These are phyloP conservation scores for Neoniphon sammara DNA, from an alignment of 2,797 vertebrate genomes.

Conservation along the genomic window DNA sequence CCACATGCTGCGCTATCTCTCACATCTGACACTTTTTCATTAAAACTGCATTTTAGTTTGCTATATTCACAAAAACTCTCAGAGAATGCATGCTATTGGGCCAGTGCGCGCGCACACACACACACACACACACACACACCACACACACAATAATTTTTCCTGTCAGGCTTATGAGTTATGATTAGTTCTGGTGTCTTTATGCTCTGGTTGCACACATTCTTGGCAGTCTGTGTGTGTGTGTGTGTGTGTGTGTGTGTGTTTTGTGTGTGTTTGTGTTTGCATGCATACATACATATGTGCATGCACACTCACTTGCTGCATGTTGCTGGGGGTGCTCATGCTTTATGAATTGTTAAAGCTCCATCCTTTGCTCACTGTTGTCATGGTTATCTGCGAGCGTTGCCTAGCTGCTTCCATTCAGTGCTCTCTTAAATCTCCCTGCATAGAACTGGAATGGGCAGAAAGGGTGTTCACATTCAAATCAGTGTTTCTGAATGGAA, in stretches of 20 bases:
- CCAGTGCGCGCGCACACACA: not conserved
- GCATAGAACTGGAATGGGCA: not conserved
- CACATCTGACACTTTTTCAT: slow-evolving; percentile 21
- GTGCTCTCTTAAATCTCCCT: not conserved
- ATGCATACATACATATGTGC: not conserved
- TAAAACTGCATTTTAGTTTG: slow-evolving; percentile 26
- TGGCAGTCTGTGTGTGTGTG: not conserved
- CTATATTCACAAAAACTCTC: not conserved
- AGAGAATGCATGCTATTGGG: too few species aligned
- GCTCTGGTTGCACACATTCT: not conserved
- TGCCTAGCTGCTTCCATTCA: slow-evolving; percentile 14
- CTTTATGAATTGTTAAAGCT: not conserved
- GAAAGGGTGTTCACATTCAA: not conserved
- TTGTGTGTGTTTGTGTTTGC: not conserved
- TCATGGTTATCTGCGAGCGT: slow-evolving; percentile 59
- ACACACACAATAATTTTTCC: not conserved
- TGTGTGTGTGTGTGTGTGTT: not conserved
- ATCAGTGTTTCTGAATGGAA: slow-evolving; percentile 19
- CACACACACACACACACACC: not conserved
- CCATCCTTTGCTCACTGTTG: slow-evolving; percentile 44
- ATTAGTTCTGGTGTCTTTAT: not conserved
- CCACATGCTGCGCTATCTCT: not conserved
- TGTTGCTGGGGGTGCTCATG: not conserved
- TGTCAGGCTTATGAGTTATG: not conserved
- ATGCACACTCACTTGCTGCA: not conserved